Conservation (phyloP, 1,140 invertebrate genomes). For the Tribolium madens region DNA sequence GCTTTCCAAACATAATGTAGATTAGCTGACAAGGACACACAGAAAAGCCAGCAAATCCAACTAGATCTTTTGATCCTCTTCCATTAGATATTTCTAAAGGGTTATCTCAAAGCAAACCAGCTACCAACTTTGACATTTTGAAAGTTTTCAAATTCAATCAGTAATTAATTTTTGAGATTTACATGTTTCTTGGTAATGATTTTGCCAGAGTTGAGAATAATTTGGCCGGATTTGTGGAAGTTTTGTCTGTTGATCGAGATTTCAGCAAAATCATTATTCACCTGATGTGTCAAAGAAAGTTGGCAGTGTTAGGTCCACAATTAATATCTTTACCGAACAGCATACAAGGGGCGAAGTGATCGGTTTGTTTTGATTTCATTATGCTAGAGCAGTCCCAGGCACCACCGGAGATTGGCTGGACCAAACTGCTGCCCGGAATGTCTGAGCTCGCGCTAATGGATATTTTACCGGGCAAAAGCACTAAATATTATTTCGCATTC, state of each 20-base stretch:
- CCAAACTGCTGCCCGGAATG: conserved; percentile 40
- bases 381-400: conserved; percentile 46
- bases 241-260: conserved; percentile 21
- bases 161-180: too few relatives aligned
- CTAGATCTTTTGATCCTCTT: not conserved
- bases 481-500: conserved; percentile 47
- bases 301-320: conserved; percentile 43
- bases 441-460: conserved; percentile 42
- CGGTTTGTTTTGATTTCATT: conserved; percentile 51
- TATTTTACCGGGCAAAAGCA: conserved; percentile 43
- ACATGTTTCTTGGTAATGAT: not conserved
- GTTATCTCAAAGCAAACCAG: not conserved
- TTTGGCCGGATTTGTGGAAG: conserved; percentile 1
- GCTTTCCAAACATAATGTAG: not conserved
- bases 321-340: conserved; percentile 47
- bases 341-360: conserved; percentile 40
- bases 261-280: conserved; percentile 44
- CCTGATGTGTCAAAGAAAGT: conserved; percentile 48
- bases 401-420: conserved; percentile 41
- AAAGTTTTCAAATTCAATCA: not conserved
- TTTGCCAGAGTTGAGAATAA: not conserved
- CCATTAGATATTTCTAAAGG: not conserved
- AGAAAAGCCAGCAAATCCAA: not conserved
- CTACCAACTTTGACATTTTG: not conserved
- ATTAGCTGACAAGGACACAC: not conserved